Conservation (phyloP, 2,888 invertebrate genomes). For the Lingula anatina region DNA sequence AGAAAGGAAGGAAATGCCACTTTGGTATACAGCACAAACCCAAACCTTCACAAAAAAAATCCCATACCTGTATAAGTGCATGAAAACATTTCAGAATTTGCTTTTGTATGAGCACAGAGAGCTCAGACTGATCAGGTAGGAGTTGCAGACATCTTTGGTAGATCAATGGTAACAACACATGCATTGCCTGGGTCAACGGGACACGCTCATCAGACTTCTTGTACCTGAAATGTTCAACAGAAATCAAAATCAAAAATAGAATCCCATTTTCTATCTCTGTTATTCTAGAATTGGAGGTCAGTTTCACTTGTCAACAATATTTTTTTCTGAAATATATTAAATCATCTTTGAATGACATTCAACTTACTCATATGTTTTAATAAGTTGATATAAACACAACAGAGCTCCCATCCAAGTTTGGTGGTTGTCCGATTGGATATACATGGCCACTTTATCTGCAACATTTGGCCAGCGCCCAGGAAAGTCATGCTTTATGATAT, state of each 20-base stretch:
- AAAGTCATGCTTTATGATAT: constrained; percentile 92
- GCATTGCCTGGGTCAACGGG: constrained; percentile 93
- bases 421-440: constrained; percentile 63
- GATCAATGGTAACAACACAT: constrained; percentile 82
- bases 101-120: constrained; percentile 87
- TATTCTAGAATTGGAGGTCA: too few species aligned
- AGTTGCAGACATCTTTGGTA: constrained; percentile 66
- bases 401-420: constrained; percentile 74
- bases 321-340: too few species aligned
- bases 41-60: not conserved
- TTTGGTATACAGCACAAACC: too few species aligned
- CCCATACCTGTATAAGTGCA: constrained; percentile 71
- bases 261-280: too few species aligned
- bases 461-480: constrained; percentile 92
- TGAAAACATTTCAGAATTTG: constrained; percentile 89
- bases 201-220: constrained; percentile 82
- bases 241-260: constrained; percentile 5
- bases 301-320: too few species aligned
- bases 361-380: constrained; percentile 78
- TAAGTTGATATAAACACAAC: constrained; percentile 84
- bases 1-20: too few species aligned
- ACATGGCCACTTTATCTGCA: constrained; percentile 90
- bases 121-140: constrained; percentile 77
- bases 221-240: constrained; percentile 79
- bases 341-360: too few species aligned